Percentiles rank a stretch among this genome's conserved stretches.
Conservation (phyloP, 2,113 vertebrate genomes). For the Ptychochromis oligacanthus region DNA sequence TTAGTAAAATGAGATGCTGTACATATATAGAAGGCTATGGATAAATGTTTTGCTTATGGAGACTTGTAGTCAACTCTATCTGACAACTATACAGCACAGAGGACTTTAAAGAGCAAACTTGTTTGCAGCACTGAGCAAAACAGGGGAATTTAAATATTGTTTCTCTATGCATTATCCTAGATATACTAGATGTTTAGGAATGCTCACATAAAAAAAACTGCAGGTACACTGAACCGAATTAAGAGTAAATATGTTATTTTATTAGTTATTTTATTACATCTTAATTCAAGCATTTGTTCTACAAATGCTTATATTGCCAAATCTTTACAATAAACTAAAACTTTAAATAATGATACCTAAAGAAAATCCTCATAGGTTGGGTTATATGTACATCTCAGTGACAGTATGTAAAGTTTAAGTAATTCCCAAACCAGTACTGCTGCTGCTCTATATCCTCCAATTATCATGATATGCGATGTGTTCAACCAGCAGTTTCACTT, state of each 20-base stretch:
- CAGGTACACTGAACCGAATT: neutral
- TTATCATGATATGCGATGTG: slow-evolving; percentile 28
- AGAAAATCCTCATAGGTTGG: neutral
- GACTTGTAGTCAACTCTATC: neutral
- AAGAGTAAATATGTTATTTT: neutral
- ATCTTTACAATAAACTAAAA: neutral
- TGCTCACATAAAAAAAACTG: neutral
- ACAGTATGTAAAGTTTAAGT: slow-evolving; percentile 2
- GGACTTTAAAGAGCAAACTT: neutral
- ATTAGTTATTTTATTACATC: neutral
- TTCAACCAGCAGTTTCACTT: slow-evolving; percentile 14
- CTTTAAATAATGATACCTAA: neutral
- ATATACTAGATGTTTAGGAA: neutral
- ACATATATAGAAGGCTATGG: neutral
- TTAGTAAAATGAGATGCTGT: neutral
- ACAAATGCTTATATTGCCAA: slow-evolving; percentile 3
- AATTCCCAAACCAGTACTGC: neutral
- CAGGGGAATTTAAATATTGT: neutral
- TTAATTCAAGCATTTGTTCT: neutral
- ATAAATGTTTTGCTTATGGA: neutral
- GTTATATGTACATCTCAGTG: neutral
- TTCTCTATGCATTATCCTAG: neutral
- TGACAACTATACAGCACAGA: neutral
- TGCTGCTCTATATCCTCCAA: slow-evolving; percentile 5
- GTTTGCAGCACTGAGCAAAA: neutral